These are phyloP conservation scores for Gymnoscelis rufifasciata DNA, from an alignment of 2,888 invertebrate species.

Conservation along the genomic window DNA sequence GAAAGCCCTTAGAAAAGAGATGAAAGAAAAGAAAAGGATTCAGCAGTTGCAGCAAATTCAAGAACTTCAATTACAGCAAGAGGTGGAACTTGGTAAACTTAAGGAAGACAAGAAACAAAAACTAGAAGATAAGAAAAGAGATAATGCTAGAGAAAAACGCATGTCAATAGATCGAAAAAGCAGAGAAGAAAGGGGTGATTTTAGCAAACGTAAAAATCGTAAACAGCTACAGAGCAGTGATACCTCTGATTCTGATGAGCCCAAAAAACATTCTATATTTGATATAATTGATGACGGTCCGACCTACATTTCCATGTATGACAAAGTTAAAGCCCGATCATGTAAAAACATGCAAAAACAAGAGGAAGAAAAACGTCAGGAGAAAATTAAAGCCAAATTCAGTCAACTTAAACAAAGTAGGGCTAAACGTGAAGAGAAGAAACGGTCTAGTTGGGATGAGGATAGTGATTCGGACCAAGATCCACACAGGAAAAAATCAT, in stretches of 20 bases:
- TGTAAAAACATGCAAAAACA: conserved; percentile 96
- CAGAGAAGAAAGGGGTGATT: conserved; percentile 67
- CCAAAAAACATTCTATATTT: conserved; percentile 94
- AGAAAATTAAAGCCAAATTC: conserved; percentile 93
- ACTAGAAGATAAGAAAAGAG: conserved; percentile 69
- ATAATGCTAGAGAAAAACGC: conserved; percentile 66
- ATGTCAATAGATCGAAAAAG: conserved; percentile 74
- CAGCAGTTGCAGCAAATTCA: conserved; percentile 73
- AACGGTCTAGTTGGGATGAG: conserved; percentile 93
- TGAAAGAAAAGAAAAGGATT: conserved; percentile 77
- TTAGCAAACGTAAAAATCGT: conserved; percentile 62
- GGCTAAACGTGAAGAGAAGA: conserved; percentile 92
- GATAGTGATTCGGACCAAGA: conserved; percentile 86
- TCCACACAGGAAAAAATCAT: conserved; percentile 56
- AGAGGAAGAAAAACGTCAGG: conserved; percentile 91
- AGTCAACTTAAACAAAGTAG: conserved; percentile 91
- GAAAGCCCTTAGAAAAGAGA: conserved; percentile 74
- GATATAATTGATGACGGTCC: conserved; percentile 94
- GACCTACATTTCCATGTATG: conserved; percentile 97
- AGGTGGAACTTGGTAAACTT: conserved; percentile 57
- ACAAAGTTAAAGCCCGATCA: conserved; percentile 95
- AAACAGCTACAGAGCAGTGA: conserved; percentile 80
- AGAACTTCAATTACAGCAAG: conserved; percentile 73
- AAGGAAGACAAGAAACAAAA: conserved; percentile 68
- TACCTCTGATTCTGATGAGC: conserved; percentile 87